These are phyloP conservation scores for Falco novaeseelandiae DNA, from an alignment of 2,797 vertebrate species.

Conservation along the genomic window DNA sequence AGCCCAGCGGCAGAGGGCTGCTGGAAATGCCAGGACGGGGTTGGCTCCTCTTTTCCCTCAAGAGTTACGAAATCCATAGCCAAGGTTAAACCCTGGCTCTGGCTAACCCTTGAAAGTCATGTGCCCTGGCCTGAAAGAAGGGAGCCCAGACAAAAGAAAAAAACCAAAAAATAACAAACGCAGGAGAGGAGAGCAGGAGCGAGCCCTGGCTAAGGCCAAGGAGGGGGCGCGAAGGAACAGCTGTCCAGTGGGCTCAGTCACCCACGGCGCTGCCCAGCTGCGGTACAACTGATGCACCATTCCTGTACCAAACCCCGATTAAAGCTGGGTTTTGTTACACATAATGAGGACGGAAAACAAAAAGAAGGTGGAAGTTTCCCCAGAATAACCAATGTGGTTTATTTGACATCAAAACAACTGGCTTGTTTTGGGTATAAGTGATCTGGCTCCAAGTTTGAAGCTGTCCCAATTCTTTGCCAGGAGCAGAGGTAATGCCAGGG, in stretches of 20 bases:
- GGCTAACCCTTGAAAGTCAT: not conserved
- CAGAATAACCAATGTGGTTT: not conserved
- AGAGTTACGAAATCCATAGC: not conserved
- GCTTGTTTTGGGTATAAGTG: not conserved
- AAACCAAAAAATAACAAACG: not conserved
- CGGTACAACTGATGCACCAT: not conserved
- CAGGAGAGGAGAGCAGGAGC: not conserved
- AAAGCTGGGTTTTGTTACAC: not conserved
- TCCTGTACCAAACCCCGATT: not conserved
- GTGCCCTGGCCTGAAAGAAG: not conserved
- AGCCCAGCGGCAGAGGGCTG: not conserved
- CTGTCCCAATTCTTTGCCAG: not conserved
- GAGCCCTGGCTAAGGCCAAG: not conserved
- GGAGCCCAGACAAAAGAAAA: not conserved
- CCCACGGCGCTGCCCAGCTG: accelerated
- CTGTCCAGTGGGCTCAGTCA: not conserved
- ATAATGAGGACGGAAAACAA: not conserved
- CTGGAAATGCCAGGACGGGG: not conserved
- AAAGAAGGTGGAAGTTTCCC: not conserved
- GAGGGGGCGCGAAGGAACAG: not conserved
- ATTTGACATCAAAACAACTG: not conserved
- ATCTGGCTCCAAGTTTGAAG: not conserved
- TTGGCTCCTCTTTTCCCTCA: not conserved
- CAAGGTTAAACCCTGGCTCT: not conserved
- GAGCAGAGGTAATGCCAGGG: not conserved